Evolutionary conservation across 2,113 vertebrate species (phyloP).

Genomic region (Eidolon helvum): DNA sequence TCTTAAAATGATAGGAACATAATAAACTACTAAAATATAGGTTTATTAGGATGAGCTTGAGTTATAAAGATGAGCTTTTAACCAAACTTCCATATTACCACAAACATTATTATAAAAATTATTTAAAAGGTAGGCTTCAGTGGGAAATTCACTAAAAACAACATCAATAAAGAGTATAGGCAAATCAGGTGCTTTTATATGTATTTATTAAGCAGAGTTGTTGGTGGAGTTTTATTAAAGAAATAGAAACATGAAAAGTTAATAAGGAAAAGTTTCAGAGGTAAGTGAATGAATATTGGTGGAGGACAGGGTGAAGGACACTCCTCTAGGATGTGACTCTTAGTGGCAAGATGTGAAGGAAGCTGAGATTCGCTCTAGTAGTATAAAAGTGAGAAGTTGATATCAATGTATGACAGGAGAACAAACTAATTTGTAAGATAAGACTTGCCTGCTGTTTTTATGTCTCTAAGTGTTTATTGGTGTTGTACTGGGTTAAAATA

Average conservation of each 20-base stretch:
- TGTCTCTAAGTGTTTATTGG: background rate
- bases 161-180: background rate
- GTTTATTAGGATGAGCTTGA: background rate
- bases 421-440: background rate
- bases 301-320: background rate
- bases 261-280: background rate
- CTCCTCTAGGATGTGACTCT: background rate
- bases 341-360: background rate
- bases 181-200: background rate
- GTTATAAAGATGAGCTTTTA: constrained; percentile 1
- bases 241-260: background rate
- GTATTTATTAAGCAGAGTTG: background rate
- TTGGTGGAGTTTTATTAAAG: background rate
- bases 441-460: background rate
- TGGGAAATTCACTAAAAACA: background rate
- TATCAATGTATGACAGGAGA: background rate
- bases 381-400: background rate
- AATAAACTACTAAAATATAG: background rate
- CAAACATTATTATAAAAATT: background rate
- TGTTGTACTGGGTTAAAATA: background rate
- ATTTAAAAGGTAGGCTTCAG: background rate
- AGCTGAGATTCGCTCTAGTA: background rate
- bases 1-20: background rate
- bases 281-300: background rate
- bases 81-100: background rate